phyloP scores from a whole-genome alignment of 2,797 vertebrate genomes.

The Threskiornis aethiopicus region DNA sequence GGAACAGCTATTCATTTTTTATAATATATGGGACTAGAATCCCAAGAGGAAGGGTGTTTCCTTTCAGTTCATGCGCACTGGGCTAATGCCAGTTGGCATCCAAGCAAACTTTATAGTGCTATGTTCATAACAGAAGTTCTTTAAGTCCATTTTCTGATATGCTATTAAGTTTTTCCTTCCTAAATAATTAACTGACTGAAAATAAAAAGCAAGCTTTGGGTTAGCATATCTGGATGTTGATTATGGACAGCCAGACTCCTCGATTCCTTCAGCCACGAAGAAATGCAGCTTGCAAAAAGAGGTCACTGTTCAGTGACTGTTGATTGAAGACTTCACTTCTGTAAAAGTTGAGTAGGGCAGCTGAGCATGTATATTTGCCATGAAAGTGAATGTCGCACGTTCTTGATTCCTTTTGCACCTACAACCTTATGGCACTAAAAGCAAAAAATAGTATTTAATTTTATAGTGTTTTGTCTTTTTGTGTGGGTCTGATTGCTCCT shows the following conservation, averaged over 20 bases:
- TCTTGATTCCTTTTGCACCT: constrained; percentile 50
- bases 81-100: not conserved
- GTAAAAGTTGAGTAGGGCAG: not conserved
- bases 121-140: not conserved
- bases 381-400: constrained; percentile 57
- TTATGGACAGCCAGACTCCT: not conserved
- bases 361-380: constrained; percentile 10
- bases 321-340: not conserved
- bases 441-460: not conserved
- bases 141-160: not conserved
- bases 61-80: not conserved
- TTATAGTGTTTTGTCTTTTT: not conserved
- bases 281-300: constrained; percentile 24
- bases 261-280: not conserved
- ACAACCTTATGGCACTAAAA: not conserved
- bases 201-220: not conserved
- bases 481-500: not conserved
- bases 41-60: constrained; percentile 25
- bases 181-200: not conserved
- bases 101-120: not conserved
- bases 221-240: constrained; percentile 7
- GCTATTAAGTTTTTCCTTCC: not conserved
- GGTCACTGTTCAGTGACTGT: constrained; percentile 39
- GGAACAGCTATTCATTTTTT: not conserved
- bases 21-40: not conserved